A percentile compares a stretch with the other conserved stretches of the same genome.
These are phyloP conservation scores for Gari tellinella DNA, from an alignment of 2,888 invertebrate genomes.

Conservation along the genomic window DNA sequence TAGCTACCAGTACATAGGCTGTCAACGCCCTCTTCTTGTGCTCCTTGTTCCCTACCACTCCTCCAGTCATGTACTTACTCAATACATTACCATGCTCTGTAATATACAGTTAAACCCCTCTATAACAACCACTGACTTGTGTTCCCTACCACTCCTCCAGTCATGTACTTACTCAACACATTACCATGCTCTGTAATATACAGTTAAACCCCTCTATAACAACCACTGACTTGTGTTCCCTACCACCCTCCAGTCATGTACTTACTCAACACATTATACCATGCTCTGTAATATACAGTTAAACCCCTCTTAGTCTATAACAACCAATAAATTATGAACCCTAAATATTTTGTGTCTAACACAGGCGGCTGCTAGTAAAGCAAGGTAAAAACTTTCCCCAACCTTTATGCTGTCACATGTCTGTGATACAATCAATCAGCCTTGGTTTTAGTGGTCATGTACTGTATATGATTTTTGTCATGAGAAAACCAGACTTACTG, in stretches of 20 bases:
- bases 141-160: conserved; percentile 75
- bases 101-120: conserved; percentile 64
- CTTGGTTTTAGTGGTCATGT: too few relatives aligned
- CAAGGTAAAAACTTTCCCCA: too few relatives aligned
- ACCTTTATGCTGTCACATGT: too few relatives aligned
- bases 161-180: conserved; percentile 77
- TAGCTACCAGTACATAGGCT: conserved; percentile 79
- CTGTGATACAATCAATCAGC: too few relatives aligned
- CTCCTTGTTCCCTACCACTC: conserved; percentile 64
- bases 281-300: conserved; percentile 84
- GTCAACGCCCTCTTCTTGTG: conserved; percentile 69
- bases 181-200: conserved; percentile 85
- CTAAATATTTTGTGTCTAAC: conserved; percentile 18
- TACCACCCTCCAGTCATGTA: conserved; percentile 81
- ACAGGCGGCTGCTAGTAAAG: too few relatives aligned
- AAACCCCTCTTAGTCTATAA: neutral
- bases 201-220: neutral
- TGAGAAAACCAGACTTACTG: too few relatives aligned
- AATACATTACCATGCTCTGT: conserved; percentile 85
- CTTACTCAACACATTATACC: conserved; percentile 81
- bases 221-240: too few relatives aligned
- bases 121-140: too few relatives aligned
- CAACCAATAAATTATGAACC: too few relatives aligned
- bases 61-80: conserved; percentile 80
- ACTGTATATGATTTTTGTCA: too few relatives aligned